Base-by-base conservation (phyloP, 2,113 vertebrate species). In the Atractosteus spatula region DNA sequence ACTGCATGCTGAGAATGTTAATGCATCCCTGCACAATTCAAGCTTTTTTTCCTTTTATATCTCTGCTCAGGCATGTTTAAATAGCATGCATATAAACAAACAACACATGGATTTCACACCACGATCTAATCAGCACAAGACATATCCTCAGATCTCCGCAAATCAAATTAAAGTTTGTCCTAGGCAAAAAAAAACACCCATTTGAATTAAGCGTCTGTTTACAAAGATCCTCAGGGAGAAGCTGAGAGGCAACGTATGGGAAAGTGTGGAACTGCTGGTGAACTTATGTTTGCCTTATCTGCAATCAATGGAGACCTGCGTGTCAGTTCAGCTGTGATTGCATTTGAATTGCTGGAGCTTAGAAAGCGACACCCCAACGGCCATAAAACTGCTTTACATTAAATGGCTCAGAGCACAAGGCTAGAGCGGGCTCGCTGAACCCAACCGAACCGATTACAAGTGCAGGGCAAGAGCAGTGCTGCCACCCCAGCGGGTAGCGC, bases 321-420 rank as follows among this genome's bases (percentile, higher is more conserved):
- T 77, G 78, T 82, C 79, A 75, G 81, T 83, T 83, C 78, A 81
- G 78, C 81, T 73, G 70, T 79, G 84, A 86, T 84, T 76, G 77
- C 79, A 78, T 78, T 76, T 77, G 79, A 82, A 86, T 84, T 84
- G 81, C 70, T 73, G 76, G 74, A 79, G 80, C 77, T 83, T 82
- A 81, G 76, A 71, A 68, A 71, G 68, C 78, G 76, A 82, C 82
- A 72, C 80, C 61, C 77, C 70, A 73, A 70, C 73, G 43, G 68
- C 69, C 74, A 70, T 78, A 74, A 78, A 77, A 70, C 65, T 67
- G 66, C 77, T 78, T 59, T 62, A 75, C 62, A 70, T 68, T 67
- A 51, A 69, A 70, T 79, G 81, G 66, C 71, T 77, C 41, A 76
- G 62, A 41, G 68, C 63, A 75, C 66, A 66, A 65, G 73, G 61